Evolutionary conservation across 2,797 vertebrate species (phyloP).

Genomic region (Chelmon rostratus): DNA sequence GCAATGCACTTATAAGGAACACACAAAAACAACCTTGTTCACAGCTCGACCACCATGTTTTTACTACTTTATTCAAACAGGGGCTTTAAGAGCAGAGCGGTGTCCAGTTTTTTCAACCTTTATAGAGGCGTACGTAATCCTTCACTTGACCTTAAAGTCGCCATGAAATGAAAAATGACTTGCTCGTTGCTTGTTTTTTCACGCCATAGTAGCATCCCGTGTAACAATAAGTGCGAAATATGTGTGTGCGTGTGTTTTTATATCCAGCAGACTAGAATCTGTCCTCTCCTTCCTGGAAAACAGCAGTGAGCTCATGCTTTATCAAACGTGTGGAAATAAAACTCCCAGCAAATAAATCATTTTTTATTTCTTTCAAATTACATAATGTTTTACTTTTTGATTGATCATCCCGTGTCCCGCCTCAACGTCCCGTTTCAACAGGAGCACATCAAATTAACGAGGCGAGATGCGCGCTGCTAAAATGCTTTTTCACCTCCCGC

Average conservation of each 20-base stretch:
- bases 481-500: constrained; percentile 9
- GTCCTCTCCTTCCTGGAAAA: neutral
- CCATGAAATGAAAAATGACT: constrained; percentile 66
- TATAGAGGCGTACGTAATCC: constrained; percentile 47
- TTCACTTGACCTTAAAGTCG: constrained; percentile 67
- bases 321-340: neutral
- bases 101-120: constrained; percentile 24
- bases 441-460: constrained; percentile 52
- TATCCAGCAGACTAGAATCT: neutral
- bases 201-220: constrained; percentile 16
- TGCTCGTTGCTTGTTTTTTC: constrained; percentile 41
- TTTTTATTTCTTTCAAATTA: constrained; percentile 31
- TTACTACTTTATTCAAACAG: constrained; percentile 54
- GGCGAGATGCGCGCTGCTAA: neutral
- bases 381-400: constrained; percentile 21
- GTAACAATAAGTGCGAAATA: constrained; percentile 19
- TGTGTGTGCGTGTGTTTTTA: neutral
- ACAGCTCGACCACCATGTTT: constrained; percentile 18
- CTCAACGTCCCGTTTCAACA: constrained; percentile 1
- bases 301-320: neutral
- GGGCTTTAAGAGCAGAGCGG: constrained; percentile 28
- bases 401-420: constrained; percentile 31
- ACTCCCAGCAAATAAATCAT: neutral
- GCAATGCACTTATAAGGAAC: neutral
- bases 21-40: constrained; percentile 14